Conservation (phyloP, 2,888 invertebrate species). For the Cenopis cana region DNA sequence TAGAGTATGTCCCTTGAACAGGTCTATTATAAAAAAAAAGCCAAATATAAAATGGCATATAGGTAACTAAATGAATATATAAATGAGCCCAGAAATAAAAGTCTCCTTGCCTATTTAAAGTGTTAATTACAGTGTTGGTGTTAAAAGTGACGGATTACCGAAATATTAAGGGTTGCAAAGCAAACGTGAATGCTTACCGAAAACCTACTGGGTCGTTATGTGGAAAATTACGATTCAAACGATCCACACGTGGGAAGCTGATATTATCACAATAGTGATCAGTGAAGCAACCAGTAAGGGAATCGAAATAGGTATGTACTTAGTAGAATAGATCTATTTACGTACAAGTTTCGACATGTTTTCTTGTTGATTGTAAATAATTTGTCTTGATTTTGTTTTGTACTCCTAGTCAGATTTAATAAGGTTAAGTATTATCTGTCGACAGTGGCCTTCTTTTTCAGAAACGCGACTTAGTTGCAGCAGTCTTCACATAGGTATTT, state of each 20-base stretch:
- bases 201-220: constrained; percentile 46
- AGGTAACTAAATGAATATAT: background rate
- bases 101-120: background rate
- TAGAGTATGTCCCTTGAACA: background rate
- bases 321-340: no score
- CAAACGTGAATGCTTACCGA: constrained; percentile 17
- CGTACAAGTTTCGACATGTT: no score
- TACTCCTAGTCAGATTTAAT: no score
- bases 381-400: no score
- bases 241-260: constrained; percentile 46
- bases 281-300: constrained; percentile 13
- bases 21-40: background rate
- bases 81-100: constrained; percentile 12
- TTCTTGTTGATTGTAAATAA: no score
- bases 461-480: no score
- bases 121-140: constrained; percentile 28
- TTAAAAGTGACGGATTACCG: constrained; percentile 24
- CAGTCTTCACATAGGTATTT: no score
- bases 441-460: no score
- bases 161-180: constrained; percentile 28
- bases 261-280: constrained; percentile 3
- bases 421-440: no score
- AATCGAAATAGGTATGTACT: no score
- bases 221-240: constrained; percentile 57
- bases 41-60: no score